Base-by-base conservation (phyloP, 64 coral and sea anemone species). In the Stichodactyla helianthus region DNA sequence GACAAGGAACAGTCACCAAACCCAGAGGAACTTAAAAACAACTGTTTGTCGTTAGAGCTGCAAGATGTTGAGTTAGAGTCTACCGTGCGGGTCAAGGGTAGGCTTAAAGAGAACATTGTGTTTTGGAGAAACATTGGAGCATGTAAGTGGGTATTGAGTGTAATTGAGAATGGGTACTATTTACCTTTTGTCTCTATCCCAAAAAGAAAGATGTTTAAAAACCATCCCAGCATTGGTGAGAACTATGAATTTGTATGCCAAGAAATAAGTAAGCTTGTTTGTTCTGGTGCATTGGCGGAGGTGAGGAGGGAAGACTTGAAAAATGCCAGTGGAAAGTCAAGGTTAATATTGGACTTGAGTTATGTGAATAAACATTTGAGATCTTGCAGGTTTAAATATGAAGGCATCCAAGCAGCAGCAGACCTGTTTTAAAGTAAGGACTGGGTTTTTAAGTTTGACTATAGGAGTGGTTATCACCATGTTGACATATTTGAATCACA, bases 111-210 rank as follows among this genome's bases (percentile, higher is more conserved):
- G n/a, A n/a, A n/a, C n/a, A n/a, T n/a, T n/a, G n/a, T n/a, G n/a
- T n/a, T n/a, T n/a, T n/a, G n/a, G n/a, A n/a, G n/a, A n/a, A n/a
- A n/a, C n/a, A n/a, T n/a, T n/a, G n/a, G n/a, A n/a, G n/a, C n/a
- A n/a, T n/a, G n/a, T n/a, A n/a, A n/a, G n/a, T n/a, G n/a, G 0
- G 35, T 58, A 1, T 5, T 58, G 55, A 58, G 4, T 58, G 55
- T 58, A 58, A 58, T 58, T 58, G 55, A 58, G 4, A 58, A 58
- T 58, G 92, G 92, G 8, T 93, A 93, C 18, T 60, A 53, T 27
- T n/a, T 87, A 59, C 92, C 92, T 61, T 93, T 93, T 74, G 71
- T 71, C 6, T 74, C 77, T 5, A 25, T 85, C 50, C 92, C 92
- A 35, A 52, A 62, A 57, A 56, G 53, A 20, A 71, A 55, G 55